A percentile compares a stretch with the other conserved stretches of the same genome.
Evolutionary conservation across 1,140 invertebrate species (phyloP).

Genomic region (Bombus affinis): DNA sequence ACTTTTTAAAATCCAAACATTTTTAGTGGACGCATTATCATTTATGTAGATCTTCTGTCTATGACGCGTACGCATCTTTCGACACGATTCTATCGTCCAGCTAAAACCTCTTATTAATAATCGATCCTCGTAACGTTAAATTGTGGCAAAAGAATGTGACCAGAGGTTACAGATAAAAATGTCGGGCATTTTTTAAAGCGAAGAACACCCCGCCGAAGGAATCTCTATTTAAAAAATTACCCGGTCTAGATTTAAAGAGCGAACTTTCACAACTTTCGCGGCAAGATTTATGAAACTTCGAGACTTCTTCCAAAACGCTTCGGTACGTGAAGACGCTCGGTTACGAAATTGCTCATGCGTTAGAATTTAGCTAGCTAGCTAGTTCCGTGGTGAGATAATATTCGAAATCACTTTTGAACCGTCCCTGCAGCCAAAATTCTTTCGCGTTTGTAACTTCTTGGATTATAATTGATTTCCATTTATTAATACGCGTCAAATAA

Average conservation of each 20-base stretch:
- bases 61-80: no score
- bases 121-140: background rate
- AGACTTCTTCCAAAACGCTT: constrained; percentile 17
- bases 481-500: background rate
- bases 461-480: background rate
- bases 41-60: no score
- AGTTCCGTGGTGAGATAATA: constrained; percentile 5
- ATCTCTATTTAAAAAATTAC: background rate
- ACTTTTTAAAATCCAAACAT: no score
- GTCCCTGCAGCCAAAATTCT: background rate
- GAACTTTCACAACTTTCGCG: constrained; percentile 12
- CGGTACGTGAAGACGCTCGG: background rate
- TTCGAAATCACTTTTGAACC: constrained; percentile 12
- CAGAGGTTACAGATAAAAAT: background rate
- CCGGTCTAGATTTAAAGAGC: background rate
- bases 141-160: background rate
- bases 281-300: constrained; percentile 36
- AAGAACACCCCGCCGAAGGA: background rate
- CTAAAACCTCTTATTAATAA: background rate
- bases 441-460: background rate
- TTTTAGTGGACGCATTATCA: no score
- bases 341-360: constrained; percentile 28
- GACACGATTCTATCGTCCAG: no score
- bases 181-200: background rate
- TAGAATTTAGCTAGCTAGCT: constrained; percentile 6